These are phyloP conservation scores for Mycetomoellerius zeteki DNA, from an alignment of 1,140 invertebrate species.

Conservation along the genomic window DNA sequence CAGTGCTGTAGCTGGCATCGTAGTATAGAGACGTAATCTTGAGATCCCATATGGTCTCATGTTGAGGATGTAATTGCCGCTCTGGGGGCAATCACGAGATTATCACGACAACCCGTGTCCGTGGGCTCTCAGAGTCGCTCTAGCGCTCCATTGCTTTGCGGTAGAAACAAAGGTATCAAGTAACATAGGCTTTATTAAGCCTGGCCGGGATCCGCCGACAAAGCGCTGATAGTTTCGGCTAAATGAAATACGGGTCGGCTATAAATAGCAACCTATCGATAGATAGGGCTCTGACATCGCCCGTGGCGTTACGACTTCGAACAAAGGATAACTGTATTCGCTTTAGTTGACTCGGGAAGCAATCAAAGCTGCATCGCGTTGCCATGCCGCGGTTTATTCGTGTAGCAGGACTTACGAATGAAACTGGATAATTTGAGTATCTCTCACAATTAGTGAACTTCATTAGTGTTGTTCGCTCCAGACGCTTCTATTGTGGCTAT, in stretches of 20 bases:
- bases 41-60: constrained; percentile 62
- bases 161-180: constrained; percentile 71
- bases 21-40: constrained; percentile 69
- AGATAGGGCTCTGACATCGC: constrained; percentile 64
- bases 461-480: neutral
- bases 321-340: constrained; percentile 59
- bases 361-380: constrained; percentile 31
- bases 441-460: neutral
- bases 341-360: constrained; percentile 11
- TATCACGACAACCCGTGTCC: constrained; percentile 72
- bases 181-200: constrained; percentile 68
- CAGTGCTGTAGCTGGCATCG: no score
- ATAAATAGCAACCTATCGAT: constrained; percentile 73
- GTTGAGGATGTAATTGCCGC: constrained; percentile 72
- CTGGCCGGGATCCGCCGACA: constrained; percentile 52
- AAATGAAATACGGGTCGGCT: constrained; percentile 74
- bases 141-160: constrained; percentile 53
- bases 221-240: constrained; percentile 73
- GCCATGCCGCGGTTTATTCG: neutral
- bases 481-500: no score
- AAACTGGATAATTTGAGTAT: neutral
- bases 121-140: constrained; percentile 52
- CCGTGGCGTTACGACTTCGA: constrained; percentile 58
- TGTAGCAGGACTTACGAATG: neutral
- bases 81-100: constrained; percentile 74